Evolutionary conservation across 1,140 invertebrate species (phyloP), one percentile per base, ranked within the genome.

Genomic region (Aricia agestis): DNA sequence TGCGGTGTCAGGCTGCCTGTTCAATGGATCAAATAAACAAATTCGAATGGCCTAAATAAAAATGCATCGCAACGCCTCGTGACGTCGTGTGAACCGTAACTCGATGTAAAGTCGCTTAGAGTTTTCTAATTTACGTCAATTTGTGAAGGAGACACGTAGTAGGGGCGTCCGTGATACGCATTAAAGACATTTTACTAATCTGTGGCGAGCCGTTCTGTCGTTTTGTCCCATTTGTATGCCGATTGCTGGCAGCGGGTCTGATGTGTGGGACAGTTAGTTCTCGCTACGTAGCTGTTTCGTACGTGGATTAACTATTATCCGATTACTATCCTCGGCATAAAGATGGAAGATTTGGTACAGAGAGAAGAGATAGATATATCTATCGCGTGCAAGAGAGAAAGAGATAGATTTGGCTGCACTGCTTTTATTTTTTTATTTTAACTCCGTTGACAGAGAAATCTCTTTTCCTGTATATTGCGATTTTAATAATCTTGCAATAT

Each of bases 221-320:
- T 77, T 74, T 79, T 74, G 74, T 71, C 66, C 67, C 77, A 82
- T 89, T 83, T 76, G 82, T 89, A 89, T 89, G 82, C 85, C 36
- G 72, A 66, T 41, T 65, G 68, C 32, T 6, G 72, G 61, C 58
- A 36, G 41, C 13, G 32, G 45, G 58, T 19, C 17, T 17, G 15
- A 17, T 9, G 59, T 11, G 18, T 17, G 58, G 9, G 45, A 84
- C 85, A 83, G 85, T 86, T 86, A 86, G 72, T 84, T 87, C 80
- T 76, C 67, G 77, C 69, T 78, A 89, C 80, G 73, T 82, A 83
- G 82, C 81, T 78, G 79, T 80, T 71, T 71, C 41, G 69, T 61
- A 61, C 45, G 52, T 67, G 70, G 77, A 76, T 74, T 75, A 76
- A 67, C 71, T 77, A 70, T 70, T 66, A 73, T 67, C 67, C 70